Evolutionary conservation across 2,113 vertebrate genomes (phyloP), one percentile per base, ranked within the genome.

Genomic region (Hippocampus abdominalis): DNA sequence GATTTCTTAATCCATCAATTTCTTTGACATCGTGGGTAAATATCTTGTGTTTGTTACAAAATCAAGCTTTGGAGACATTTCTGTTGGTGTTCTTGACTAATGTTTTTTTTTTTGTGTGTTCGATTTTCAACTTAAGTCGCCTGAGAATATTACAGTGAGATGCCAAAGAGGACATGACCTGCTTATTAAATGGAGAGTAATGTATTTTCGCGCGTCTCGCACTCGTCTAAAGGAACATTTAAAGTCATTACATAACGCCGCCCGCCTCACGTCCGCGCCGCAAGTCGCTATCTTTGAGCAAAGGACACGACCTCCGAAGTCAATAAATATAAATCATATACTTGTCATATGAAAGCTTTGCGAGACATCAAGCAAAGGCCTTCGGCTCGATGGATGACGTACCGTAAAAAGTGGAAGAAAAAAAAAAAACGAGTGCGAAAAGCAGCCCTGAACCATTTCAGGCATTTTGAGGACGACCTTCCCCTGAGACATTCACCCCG

Each of bases 401-500:
- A 32, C 27, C 3, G 16, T 32, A 60, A 25, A 44, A 23, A 23
- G 9, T 39, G 8, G 13, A 36, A 36, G 7, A 36, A 11, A 12
- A 62, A 40, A 39, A 11, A 61, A 40, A 49, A 44, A 57, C 3
- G 18, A 5, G 63, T 46, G 46, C 68, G 57, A 77, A 69, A 67
- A 70, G 27, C n/a, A 53, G 51, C 49, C 27, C 44, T 51, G 73
- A 74, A 62, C 65, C 71, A 29, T 66, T 40, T 66, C 70, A 64
- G 20, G 20, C 40, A 71, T 76, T 72, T 74, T 72, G 18, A 74
- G 70, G 67, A 76, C 32, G 51, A 46, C 68, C 64, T 44, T 44
- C 70, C 60, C 59, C 48, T 21, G 66, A 77, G 23, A 66, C 61
- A 61, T 62, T 67, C 73, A 42, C 76, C 78, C 77, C 61, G 32